phyloP scores from a whole-genome alignment of 2,797 vertebrate genomes.

The Netta rufina region DNA sequence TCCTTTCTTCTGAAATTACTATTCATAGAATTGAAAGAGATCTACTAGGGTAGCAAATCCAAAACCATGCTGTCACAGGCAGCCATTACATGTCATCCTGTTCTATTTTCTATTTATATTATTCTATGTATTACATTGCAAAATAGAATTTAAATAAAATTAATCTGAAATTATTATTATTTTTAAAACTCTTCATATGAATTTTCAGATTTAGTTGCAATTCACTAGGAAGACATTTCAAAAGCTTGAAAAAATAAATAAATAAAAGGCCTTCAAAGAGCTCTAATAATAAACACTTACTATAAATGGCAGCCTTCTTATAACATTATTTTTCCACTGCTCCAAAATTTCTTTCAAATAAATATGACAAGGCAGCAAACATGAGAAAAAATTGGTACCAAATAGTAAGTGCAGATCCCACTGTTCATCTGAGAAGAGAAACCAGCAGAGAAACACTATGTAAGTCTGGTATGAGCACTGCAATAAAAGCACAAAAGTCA shows the following conservation, averaged over 20 bases:
- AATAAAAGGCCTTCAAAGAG: neutral
- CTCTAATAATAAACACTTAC: neutral
- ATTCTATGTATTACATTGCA: conserved; percentile 13
- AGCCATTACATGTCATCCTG: conserved; percentile 41
- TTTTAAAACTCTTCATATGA: neutral
- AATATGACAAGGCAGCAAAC: conserved; percentile 36
- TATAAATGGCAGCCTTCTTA: neutral
- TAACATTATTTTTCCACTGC: neutral
- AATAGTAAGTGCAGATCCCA: conserved; percentile 20
- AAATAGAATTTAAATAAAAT: conserved; percentile 45
- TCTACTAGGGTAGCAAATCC: conserved; percentile 66
- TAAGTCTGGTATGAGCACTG: neutral
- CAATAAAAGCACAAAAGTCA: conserved; percentile 29
- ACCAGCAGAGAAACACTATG: conserved; percentile 13
- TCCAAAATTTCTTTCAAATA: conserved; percentile 33
- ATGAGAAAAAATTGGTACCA: conserved; percentile 7
- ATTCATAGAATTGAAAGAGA: conserved; percentile 66
- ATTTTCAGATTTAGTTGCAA: conserved; percentile 43
- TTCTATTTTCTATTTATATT: conserved; percentile 59
- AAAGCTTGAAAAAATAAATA: neutral
- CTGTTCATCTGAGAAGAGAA: conserved; percentile 33
- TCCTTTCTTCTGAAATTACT: conserved; percentile 60
- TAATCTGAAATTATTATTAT: neutral
- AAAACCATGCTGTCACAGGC: conserved; percentile 42
- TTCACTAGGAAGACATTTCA: conserved; percentile 39